Conservation (phyloP, 1,140 invertebrate species). For the Eriocheir sinensis region DNA sequence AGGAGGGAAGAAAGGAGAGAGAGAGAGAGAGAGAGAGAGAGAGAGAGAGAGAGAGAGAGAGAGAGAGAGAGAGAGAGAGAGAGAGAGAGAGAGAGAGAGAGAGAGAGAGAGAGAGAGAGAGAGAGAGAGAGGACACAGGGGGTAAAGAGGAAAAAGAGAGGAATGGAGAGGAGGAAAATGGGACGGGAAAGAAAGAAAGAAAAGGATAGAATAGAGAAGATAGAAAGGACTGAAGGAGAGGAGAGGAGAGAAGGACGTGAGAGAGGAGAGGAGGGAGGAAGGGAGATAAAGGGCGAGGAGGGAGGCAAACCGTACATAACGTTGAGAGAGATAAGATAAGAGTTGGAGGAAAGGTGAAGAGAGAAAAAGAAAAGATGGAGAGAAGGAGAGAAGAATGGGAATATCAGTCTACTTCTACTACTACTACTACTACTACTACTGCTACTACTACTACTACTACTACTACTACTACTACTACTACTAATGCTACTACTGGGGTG, state of each 20-base stretch:
- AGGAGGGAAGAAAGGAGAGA: background rate
- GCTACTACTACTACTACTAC: slow-evolving; percentile 13
- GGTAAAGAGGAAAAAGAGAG: background rate
- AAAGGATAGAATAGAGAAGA: background rate
- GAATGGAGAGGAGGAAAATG: background rate
- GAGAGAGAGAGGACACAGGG: background rate
- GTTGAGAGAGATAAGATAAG: background rate
- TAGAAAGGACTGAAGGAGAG: background rate
- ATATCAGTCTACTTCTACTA: too few relatives aligned
- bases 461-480: background rate
- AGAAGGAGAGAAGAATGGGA: too few relatives aligned
- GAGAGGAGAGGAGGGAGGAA: background rate
- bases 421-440: background rate
- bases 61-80: too few relatives aligned
- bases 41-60: too few relatives aligned
- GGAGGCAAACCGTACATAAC: background rate
- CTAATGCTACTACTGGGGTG: background rate
- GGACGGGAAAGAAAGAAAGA: background rate
- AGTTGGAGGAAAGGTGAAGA: too few relatives aligned
- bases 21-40: background rate
- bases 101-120: background rate
- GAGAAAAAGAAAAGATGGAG: too few relatives aligned
- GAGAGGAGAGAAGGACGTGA: background rate
- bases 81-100: too few relatives aligned
- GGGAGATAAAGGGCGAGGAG: too few relatives aligned